Conservation (phyloP, 2,113 vertebrate genomes). For the Patagioenas fasciata region DNA sequence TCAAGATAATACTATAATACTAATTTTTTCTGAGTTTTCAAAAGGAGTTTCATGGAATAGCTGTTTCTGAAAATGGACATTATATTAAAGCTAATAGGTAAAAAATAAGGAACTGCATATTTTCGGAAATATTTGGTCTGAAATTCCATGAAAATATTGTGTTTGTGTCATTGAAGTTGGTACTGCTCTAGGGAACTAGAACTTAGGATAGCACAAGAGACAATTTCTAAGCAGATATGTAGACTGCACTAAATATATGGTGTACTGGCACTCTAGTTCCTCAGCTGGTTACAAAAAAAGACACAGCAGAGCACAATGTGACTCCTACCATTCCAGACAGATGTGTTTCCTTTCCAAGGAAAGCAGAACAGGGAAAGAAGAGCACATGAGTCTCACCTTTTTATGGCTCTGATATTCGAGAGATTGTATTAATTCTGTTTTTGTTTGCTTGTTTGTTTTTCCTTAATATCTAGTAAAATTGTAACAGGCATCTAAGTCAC, state of each 20-base stretch:
- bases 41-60: background rate
- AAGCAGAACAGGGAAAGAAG: background rate
- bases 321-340: background rate
- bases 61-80: background rate
- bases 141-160: background rate
- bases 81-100: background rate
- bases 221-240: background rate
- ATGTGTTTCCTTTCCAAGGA: conserved; percentile 8
- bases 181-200: background rate
- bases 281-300: background rate
- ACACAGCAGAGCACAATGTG: background rate
- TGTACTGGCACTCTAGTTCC: background rate
- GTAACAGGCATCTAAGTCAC: background rate
- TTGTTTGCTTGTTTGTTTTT: background rate
- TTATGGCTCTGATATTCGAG: background rate
- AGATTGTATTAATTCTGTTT: background rate
- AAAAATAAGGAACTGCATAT: background rate
- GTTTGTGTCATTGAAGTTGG: background rate
- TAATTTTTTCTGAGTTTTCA: background rate
- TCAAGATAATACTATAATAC: background rate
- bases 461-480: background rate
- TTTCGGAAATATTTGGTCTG: background rate
- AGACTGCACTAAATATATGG: background rate
- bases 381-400: background rate
- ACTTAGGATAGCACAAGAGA: background rate